Percentiles rank a stretch among this genome's conserved stretches.
These are phyloP conservation scores for Lordiphosa fenestrarum DNA, from an alignment of 2,888 invertebrate species.

Conservation along the genomic window DNA sequence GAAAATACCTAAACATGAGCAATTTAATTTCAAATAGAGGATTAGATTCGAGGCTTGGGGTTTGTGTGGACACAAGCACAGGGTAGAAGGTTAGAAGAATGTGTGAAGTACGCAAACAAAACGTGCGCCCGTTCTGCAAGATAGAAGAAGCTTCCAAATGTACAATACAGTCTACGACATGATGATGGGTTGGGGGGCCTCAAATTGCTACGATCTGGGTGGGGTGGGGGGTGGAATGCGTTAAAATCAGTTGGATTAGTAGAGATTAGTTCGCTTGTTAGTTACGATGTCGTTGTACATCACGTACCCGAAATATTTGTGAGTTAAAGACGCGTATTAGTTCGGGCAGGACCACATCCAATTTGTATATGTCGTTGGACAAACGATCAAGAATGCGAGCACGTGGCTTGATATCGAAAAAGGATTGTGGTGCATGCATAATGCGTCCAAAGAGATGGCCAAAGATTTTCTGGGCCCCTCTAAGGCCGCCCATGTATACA, in stretches of 20 bases:
- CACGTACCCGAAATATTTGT: slow-evolving; percentile 76
- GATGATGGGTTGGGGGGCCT: slow-evolving; percentile 8
- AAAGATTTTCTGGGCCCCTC: slow-evolving; percentile 81
- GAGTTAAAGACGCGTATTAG: slow-evolving; percentile 53
- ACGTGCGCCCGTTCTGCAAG: slow-evolving; percentile 28
- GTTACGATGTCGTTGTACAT: slow-evolving; percentile 41
- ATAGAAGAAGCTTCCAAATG: background rate
- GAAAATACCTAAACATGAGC: slow-evolving; percentile 83
- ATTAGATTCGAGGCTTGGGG: background rate
- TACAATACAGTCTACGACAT: slow-evolving; percentile 16
- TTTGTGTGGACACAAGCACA: slow-evolving; percentile 25
- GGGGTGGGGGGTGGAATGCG: background rate
- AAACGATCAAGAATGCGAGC: slow-evolving; percentile 85
- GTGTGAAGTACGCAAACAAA: slow-evolving; percentile 19
- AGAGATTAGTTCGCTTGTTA: slow-evolving; percentile 3
- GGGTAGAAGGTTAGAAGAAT: slow-evolving; percentile 12
- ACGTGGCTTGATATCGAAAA: slow-evolving; percentile 84
- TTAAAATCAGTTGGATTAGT: slow-evolving; percentile 30
- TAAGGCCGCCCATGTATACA: slow-evolving; percentile 81
- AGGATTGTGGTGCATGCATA: slow-evolving; percentile 82
- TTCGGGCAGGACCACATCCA: slow-evolving; percentile 82
- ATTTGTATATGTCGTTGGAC: slow-evolving; percentile 82
- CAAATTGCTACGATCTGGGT: slow-evolving; percentile 45
- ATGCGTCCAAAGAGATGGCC: slow-evolving; percentile 80
- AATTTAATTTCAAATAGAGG: slow-evolving; percentile 23